phyloP scores from a whole-genome alignment of 1,140 invertebrate species.

The Anastatus disparis region DNA sequence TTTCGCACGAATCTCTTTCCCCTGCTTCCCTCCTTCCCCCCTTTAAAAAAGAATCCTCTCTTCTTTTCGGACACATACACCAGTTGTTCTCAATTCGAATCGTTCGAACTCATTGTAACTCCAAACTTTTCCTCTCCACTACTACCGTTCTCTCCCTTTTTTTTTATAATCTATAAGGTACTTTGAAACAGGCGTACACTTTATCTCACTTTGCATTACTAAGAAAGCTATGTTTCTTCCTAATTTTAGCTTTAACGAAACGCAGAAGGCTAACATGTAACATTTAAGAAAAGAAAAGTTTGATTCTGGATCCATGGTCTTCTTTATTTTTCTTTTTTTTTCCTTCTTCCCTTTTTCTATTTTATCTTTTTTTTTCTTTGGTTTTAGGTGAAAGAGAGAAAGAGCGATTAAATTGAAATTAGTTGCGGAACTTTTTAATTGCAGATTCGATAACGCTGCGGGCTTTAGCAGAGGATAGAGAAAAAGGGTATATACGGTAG shows the following conservation, averaged over 20 bases:
- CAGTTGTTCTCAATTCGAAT: background rate
- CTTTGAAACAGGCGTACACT: background rate
- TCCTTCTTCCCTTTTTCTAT: background rate
- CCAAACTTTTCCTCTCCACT: conserved; percentile 9
- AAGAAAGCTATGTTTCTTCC: conserved; percentile 12
- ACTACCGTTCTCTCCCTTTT: background rate
- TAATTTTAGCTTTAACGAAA: conserved; percentile 10
- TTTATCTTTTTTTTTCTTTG: background rate
- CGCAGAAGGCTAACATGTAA: background rate
- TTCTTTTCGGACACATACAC: background rate
- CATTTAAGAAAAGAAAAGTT: background rate
- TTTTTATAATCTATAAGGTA: conserved; percentile 1
- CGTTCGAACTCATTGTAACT: conserved; percentile 14
- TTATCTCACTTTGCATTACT: conserved; percentile 28
- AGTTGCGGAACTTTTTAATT: conserved; percentile 63
- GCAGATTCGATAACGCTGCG: conserved; percentile 58
- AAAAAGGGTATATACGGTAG: background rate
- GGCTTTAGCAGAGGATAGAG: conserved; percentile 26
- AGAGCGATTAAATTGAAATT: conserved; percentile 61
- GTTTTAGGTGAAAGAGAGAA: no score
- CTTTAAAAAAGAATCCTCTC: background rate
- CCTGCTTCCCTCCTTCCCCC: background rate
- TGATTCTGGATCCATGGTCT: conserved; percentile 1
- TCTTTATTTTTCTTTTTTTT: background rate
- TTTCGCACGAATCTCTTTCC: background rate